A percentile compares a stretch with the other conserved stretches of the same genome.
phyloP scores from a whole-genome alignment of 2,888 invertebrate genomes.

The Brachypterus glaber region DNA sequence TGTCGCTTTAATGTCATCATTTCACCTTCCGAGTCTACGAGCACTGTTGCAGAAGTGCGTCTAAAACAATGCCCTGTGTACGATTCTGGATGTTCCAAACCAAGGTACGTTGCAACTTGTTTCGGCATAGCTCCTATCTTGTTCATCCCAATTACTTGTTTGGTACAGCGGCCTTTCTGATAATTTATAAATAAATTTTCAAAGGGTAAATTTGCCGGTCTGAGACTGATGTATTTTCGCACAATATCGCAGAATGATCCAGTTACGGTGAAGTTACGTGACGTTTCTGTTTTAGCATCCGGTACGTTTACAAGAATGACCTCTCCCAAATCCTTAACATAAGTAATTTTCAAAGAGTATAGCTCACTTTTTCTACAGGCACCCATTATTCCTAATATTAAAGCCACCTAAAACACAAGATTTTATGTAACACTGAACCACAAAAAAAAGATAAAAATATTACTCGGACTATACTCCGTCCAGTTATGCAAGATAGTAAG shows the following conservation, averaged over 20 bases:
- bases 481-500: no score
- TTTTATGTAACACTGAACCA: no score
- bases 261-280: conserved; percentile 14
- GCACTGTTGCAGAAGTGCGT: conserved; percentile 9
- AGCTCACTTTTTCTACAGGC: conserved; percentile 16
- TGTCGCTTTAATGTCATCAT: no score
- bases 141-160: conserved; percentile 5
- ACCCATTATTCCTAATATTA: conserved; percentile 17
- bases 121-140: conserved; percentile 3
- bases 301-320: conserved; percentile 13
- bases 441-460: no score
- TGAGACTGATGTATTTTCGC: not conserved
- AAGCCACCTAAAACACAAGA: conserved; percentile 14
- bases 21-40: no score
- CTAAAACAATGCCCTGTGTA: conserved; percentile 8
- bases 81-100: conserved; percentile 2
- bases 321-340: conserved; percentile 14
- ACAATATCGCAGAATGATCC: not conserved
- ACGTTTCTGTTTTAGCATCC: conserved; percentile 9
- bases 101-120: conserved; percentile 4
- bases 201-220: not conserved
- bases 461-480: no score
- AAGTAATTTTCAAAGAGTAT: conserved; percentile 12
- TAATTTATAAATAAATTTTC: not conserved
- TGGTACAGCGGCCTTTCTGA: not conserved